Evolutionary conservation across 2,888 invertebrate species (phyloP), one percentile per base, ranked within the genome.

Genomic region (Rhogogaster chlorosoma): DNA sequence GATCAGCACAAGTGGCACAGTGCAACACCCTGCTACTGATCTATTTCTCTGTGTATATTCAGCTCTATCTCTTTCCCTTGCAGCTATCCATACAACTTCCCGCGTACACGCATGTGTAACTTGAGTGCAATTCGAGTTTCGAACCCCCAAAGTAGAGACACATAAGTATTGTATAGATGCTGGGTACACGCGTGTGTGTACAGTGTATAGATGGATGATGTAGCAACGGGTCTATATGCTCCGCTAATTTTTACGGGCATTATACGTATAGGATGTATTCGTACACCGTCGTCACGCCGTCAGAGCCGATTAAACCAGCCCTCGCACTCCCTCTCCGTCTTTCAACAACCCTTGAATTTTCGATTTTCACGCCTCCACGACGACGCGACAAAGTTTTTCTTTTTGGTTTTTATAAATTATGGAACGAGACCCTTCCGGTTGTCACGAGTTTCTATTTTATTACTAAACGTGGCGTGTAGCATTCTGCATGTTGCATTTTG

Each of bases 171-270:
- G 22, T 22, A 73, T 38, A 7, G 22, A 75, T 45, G 15, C 45
- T 45, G 45, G 15, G 3, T 15, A 12, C 1, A 2, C 1, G 36
- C 5, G 7, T n/a, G 1, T 32, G 26, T 22, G 26, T 26, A n/a
- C 49, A 5, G 3, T 26, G 9, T 42, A 45, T 75, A 5, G 36
- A 22, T 61, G 61, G 22, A 61, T 61, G 61, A 22, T 18, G 38
- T 26, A 36, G 80, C 26, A 38, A 64, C 80, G 80, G 64, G 80
- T 80, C 77, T 32, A 73, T 73, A 73, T 90, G 91, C 90, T 89
- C 90, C 92, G 90, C 91, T 91, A 91, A 92, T 92, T 92, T 92
- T 73, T 90, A 90, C 89, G 89, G 88, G 89, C 90, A 90, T 90
- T 90, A 87, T 89, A 86, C 29, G 15, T n/a, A 82, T 64, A 53